Base-by-base conservation (phyloP, 2,888 invertebrate genomes). In the Eupeodes latifasciatus region DNA sequence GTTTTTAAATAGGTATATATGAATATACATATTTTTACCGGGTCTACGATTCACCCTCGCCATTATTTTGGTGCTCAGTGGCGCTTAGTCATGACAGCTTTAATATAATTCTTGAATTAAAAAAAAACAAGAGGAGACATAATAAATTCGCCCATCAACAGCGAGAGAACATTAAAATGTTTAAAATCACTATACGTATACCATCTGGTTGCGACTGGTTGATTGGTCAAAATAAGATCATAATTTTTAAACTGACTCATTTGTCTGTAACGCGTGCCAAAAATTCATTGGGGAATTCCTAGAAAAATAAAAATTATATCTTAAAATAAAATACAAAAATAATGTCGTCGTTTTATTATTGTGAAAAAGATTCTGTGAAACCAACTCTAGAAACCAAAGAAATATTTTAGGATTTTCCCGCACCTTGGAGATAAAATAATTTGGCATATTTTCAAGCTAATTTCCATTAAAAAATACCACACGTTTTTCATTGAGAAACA, bases 81-180 rank as follows among this genome's bases (percentile, higher is more conserved):
- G 87, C 83, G 87, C 83, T 83, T 87, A 87, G 87, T 87, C 87
- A 87, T 77, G 69, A 80, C 71, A 76, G 66, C 72, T 62, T 72
- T 44, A 79, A 59, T 57, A 69, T 47, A 49, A 40, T 40, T 62
- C 2, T 5, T 11, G 12, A 27, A 59, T 11, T 11, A 47, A 11
- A 47, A 47, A 59, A 59, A 66, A 19, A 34, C 11, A 44, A 67
- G n/a, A 51, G n/a, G 51, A 27, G 51, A 67, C 59, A 47, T 47
- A 47, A 64, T 62, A 64, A 64, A 64, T 64, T 19, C 49, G 34
- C 34, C 78, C 55, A 82, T 57, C 51, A 75, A 36, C 27, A 62
- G 16, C 40, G 61, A 74, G 61, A 82, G 79, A 79, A 6, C 51
- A 75, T 82, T 74, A 62, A 79, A 62, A 62, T 75, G 55, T 55